Base-by-base conservation (phyloP, 2,797 vertebrate species). In the Chloroceryle amazona region DNA sequence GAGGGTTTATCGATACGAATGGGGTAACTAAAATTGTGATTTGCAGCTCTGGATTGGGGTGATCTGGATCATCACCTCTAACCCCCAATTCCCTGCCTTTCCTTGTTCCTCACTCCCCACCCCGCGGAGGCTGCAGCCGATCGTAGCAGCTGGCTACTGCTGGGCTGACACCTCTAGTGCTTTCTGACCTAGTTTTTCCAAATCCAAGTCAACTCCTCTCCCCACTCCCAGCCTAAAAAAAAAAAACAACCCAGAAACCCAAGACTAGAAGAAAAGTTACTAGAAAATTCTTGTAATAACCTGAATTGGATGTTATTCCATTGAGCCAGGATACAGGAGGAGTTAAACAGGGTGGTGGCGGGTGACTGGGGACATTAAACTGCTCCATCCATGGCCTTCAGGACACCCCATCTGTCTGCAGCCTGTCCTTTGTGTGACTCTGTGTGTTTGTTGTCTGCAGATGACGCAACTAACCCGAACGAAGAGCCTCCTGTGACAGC, bases 401-500 rank as follows among this genome's bases (percentile, higher is more conserved):
- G 74, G 23, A 5, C 63, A 29, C 26, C 54, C 31, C 20, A 10
- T 33, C 29, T n/a, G 42, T 4, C 11, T 51, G 46, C 51, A 35
- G 68, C 23, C 15, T 9, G 26, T 16, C 25, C 49, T 16, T 67
- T 22, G 29, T 81, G 80, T 88, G 71, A 47, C 52, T 49, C 10
- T 71, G 0, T 80, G 16, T 6, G 3, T 84, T 60, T 95, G 78
- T 47, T 89, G 46, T 86, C 72, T 90, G 51, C 74, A 99, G 99
- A 98, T 87, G 98, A 98, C 49, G 97, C 89, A 29, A 94, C 97
- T 47, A 92, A 11, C 16, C 89, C 96, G 23, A 66, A 4, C 20
- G 97, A 96, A 14, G 98, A 98, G 49, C 80, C 90, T 73, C 70
- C 95, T 42, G 96, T 86, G 17, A 99, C 99, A 60, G 99, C 99